Evolutionary conservation across 2,797 vertebrate species (phyloP).

Genomic region (Botia almorhae): DNA sequence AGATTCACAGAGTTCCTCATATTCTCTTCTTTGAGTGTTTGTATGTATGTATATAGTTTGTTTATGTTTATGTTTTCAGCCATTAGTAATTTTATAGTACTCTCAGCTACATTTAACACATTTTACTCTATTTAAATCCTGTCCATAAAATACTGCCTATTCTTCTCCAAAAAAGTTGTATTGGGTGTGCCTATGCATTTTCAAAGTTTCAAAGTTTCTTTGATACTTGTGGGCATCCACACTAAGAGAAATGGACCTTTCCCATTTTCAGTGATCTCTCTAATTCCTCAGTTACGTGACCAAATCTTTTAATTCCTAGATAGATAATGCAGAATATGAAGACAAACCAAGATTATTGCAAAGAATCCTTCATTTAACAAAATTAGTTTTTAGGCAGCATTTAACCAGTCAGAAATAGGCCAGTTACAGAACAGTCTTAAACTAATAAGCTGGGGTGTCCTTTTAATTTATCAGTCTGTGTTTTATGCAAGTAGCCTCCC

Average conservation of each 20-base stretch:
- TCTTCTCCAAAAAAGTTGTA: no score
- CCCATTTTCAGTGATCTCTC: neutral
- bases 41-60: no score
- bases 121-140: no score
- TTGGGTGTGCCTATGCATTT: no score
- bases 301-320: neutral
- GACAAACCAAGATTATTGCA: neutral
- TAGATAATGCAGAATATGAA: neutral
- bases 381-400: conserved; percentile 21
- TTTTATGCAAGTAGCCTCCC: conserved; percentile 87
- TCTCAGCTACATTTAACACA: no score
- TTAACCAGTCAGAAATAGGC: conserved; percentile 59
- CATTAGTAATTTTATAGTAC: no score
- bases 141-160: no score
- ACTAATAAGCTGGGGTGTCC: conserved; percentile 77
- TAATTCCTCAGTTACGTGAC: neutral
- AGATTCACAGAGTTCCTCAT: no score
- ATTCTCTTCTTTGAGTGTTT: no score
- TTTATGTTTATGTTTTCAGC: no score
- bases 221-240: no score
- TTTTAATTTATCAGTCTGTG: conserved; percentile 79
- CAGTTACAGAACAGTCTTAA: conserved; percentile 75
- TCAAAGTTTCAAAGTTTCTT: no score
- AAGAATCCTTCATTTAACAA: conserved; percentile 18
- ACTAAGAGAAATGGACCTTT: neutral